phyloP scores from a whole-genome alignment of 2,113 vertebrate species.

The Tylochromis polylepis region DNA sequence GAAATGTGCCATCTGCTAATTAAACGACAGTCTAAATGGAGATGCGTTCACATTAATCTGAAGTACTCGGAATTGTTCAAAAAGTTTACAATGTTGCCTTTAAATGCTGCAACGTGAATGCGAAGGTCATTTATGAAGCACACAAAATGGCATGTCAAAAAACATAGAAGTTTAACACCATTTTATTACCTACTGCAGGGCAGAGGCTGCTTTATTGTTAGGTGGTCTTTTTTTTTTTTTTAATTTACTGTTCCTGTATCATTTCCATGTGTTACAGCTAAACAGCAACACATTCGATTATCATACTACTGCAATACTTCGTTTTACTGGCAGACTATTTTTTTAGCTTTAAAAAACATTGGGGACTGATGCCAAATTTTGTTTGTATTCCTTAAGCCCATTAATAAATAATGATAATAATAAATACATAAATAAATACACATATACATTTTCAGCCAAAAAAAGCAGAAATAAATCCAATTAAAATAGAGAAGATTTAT shows the following conservation, averaged over 20 bases:
- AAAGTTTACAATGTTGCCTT: background rate
- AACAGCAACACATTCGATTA: background rate
- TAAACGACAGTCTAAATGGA: background rate
- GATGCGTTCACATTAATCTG: background rate
- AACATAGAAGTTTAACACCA: background rate
- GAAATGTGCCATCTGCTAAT: slow-evolving; percentile 39
- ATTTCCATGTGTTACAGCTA: background rate
- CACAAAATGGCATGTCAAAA: background rate
- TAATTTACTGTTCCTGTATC: background rate
- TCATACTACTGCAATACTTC: background rate
- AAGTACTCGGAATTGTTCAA: slow-evolving; percentile 12
- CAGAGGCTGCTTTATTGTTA: background rate
- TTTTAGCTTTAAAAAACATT: background rate
- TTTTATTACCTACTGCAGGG: background rate
- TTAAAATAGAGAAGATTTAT: background rate
- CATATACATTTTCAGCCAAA: background rate
- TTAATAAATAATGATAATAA: background rate
- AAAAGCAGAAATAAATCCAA: background rate
- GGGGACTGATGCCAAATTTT: background rate
- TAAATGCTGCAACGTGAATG: background rate
- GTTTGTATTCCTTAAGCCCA: background rate
- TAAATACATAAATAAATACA: background rate
- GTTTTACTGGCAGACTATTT: background rate
- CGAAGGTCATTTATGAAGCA: background rate
- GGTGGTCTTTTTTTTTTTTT: background rate